A percentile compares a stretch with the other conserved stretches of the same genome.
These are phyloP conservation scores for Spisula subtruncata DNA, from an alignment of 2,888 invertebrate species.

Conservation along the genomic window DNA sequence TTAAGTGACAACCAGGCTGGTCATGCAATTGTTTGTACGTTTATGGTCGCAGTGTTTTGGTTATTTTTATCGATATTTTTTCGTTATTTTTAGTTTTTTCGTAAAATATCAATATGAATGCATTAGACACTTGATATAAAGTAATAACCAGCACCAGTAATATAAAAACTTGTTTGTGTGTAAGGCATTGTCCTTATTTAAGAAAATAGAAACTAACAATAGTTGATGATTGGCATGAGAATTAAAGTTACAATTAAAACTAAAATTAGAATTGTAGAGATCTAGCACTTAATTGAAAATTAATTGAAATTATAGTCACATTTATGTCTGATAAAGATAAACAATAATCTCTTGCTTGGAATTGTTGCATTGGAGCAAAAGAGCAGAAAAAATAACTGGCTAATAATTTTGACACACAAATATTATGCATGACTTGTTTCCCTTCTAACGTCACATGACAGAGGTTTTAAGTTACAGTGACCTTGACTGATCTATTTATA, in stretches of 20 bases:
- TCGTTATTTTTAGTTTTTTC: constrained; percentile 24
- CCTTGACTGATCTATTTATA: background rate
- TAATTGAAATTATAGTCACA: background rate
- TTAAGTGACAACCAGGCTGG: constrained; percentile 56
- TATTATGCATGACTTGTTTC: constrained; percentile 19
- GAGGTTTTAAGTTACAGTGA: background rate
- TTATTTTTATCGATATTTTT: constrained; percentile 32
- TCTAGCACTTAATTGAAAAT: background rate
- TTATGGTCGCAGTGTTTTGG: constrained; percentile 39
- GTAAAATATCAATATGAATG: constrained; percentile 20
- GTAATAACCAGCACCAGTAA: background rate
- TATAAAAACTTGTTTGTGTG: constrained; percentile 10
- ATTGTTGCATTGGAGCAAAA: background rate
- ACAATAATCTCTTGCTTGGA: background rate
- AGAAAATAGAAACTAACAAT: constrained; percentile 1
- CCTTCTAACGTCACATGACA: background rate
- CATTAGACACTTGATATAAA: constrained; percentile 13
- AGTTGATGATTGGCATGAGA: constrained; percentile 10
- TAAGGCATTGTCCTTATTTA: background rate
- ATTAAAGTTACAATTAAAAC: constrained; percentile 6
- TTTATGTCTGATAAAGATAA: background rate
- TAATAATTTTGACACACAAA: constrained; percentile 8
- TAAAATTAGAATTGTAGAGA: constrained; percentile 11
- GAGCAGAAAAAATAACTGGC: background rate
- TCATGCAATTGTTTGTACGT: constrained; percentile 55